A percentile compares a stretch with the other conserved stretches of the same genome.
phyloP scores from a whole-genome alignment of 2,797 vertebrate species.

The Pseudochirops corinnae region DNA sequence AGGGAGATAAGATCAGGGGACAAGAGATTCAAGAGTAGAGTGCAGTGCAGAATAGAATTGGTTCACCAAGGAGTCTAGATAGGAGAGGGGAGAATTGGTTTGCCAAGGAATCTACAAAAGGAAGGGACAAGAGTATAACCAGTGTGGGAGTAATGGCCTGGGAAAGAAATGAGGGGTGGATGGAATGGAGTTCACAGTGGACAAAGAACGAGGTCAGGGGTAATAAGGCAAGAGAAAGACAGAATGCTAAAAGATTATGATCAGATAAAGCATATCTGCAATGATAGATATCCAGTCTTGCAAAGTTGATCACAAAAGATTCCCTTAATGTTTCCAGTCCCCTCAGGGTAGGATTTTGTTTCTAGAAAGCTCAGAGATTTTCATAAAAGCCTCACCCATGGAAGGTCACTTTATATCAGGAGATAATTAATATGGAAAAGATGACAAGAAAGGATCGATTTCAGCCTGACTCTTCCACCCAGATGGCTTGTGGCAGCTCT shows the following conservation, averaged over 20 bases:
- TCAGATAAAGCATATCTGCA: neutral
- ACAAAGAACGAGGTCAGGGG: neutral
- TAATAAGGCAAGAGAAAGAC: neutral
- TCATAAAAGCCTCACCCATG: neutral
- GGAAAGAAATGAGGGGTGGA: neutral
- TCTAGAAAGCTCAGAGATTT: neutral
- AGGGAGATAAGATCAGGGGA: neutral
- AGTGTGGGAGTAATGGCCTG: too few species aligned
- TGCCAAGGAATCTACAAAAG: neutral
- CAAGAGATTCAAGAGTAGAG: neutral
- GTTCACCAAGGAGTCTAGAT: neutral
- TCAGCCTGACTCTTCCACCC: neutral
- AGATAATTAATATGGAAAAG: neutral
- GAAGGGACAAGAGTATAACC: too few species aligned
- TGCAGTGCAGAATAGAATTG: neutral
- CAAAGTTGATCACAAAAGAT: neutral
- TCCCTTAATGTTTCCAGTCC: neutral
- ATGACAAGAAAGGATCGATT: neutral
- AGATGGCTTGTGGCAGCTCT: neutral
- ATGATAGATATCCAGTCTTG: neutral
- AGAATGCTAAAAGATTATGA: neutral
- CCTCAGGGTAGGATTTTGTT: neutral
- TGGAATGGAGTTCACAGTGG: neutral
- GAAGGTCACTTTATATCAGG: neutral
- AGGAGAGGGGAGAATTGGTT: neutral